Conservation (phyloP, 2,113 vertebrate species). For the Symphodus melops region DNA sequence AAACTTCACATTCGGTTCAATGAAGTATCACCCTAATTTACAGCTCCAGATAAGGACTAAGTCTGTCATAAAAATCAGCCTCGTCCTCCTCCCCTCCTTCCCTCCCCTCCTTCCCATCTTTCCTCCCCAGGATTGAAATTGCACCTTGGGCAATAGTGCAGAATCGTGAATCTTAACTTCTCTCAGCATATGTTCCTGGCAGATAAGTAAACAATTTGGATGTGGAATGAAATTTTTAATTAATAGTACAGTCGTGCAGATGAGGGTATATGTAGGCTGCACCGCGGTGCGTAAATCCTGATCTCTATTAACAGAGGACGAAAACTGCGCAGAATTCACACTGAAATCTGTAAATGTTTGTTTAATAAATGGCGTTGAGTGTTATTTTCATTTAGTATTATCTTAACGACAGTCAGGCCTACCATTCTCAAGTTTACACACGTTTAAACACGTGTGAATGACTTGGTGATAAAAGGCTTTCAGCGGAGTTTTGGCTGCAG, state of each 20-base stretch:
- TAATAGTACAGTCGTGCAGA: constrained; percentile 92
- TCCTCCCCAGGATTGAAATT: constrained; percentile 86
- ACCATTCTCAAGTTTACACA: constrained; percentile 38
- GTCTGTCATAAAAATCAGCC: constrained; percentile 90
- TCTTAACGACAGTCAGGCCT: constrained; percentile 18
- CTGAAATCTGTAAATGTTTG: background rate
- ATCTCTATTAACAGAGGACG: constrained; percentile 87
- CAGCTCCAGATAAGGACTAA: constrained; percentile 92
- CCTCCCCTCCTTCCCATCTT: constrained; percentile 7
- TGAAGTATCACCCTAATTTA: constrained; percentile 97
- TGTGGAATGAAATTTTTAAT: constrained; percentile 97
- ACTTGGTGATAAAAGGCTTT: constrained; percentile 11
- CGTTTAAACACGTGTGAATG: constrained; percentile 43
- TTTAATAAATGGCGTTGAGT: background rate
- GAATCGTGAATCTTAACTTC: constrained; percentile 97
- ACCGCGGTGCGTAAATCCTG: constrained; percentile 94
- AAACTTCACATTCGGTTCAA: constrained; percentile 94
- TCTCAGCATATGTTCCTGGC: constrained; percentile 97
- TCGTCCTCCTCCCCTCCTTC: constrained; percentile 29
- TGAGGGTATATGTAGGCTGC: constrained; percentile 61
- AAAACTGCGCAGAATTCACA: constrained; percentile 63
- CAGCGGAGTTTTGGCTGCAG: constrained; percentile 20
- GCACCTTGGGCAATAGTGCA: constrained; percentile 98
- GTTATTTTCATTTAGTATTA: constrained; percentile 6
- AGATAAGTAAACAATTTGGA: constrained; percentile 99